Evolutionary conservation across 2,797 vertebrate species (phyloP), one percentile per base, ranked within the genome.

Genomic region (Sebastes diploproa): DNA sequence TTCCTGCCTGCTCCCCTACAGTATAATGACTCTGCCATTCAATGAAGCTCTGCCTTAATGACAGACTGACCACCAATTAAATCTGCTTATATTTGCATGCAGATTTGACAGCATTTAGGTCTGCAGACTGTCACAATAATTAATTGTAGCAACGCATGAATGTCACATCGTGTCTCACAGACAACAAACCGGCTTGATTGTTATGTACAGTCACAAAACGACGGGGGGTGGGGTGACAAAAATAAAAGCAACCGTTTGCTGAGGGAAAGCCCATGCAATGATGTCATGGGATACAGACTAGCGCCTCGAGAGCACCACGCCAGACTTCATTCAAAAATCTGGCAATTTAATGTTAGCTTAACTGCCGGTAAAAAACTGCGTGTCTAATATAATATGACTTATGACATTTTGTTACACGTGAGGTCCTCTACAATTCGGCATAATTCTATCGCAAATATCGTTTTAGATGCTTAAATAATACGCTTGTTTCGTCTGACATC

Each of bases 181-280:
- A 42, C 20, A 85, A 72, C 62, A 55, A 34, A 54, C 76, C 62
- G 60, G 66, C 29, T 78, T 36, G 30, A 58, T 70, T 75, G 23
- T 22, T 56, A 10, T 60, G 59, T 61, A 23, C 84, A 79, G 80
- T 82, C 56, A 22, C 50, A 23, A 23, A 32, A 46, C 23, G 50
- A 64, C 32, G 68, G 52, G 68, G 68, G 75, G 50, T 20, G 68
- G 75, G 73, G 73, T 34, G 81, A 67, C 78, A 72, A 18, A 80
- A 82, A 90, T 79, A 81, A 77, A 87, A 71, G 82, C 59, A 72
- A 46, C 72, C 81, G 82, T 84, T 83, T 75, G 83, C 82, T 62
- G 42, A 85, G 80, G 87, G 86, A 87, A 86, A 91, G 80, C 92
- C 86, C 82, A 4, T 79, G 77, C 85, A 79, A 91, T 94, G 90